Base-by-base conservation (phyloP, 2,888 invertebrate genomes). In the Nasonia oneida region DNA sequence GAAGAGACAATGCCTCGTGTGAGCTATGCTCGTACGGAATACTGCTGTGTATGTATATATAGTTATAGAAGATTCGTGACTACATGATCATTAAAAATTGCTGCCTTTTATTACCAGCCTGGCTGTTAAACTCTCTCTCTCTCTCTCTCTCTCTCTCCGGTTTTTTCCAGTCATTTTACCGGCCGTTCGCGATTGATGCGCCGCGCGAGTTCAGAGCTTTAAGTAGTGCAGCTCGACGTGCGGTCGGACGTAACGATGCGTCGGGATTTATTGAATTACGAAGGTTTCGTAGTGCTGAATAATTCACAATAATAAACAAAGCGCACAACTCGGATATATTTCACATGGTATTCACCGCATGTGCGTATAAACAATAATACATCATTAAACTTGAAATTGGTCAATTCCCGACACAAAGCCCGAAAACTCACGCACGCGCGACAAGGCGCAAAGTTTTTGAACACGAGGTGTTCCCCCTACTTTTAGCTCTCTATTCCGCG, bases 1-100 rank as follows among this genome's bases (percentile, higher is more conserved):
- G 78, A 83, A 61, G 47, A 47, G 47, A 78, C 61, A 77, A 83
- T 73, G 53, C 61, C 37, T 57, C 33, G 67, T 3, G 33, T 33
- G 29, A 18, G 14, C 4, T 33, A 71, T 37, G 33, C 50, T 15
- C n/a, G 8, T n/a, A 1, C 29, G 29, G 29, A 29, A 29, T 61
- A 4, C 50, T 29, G 50, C 37, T 37, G 37, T 18, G 74, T 42
- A 76, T n/a, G 10, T 42, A 33, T 39, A 57, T 15, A 57, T 15
- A 57, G n/a, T 5, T 18, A 37, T 37, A n/a, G 57, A n/a, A 18
- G 57, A n/a, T 57, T 5, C 6, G 57, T n/a, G 57, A 29, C 23
- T 64, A 64, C 29, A 67, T 33, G 33, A 67, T 67, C 67, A 29
- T 67, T 67, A 67, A 67, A 67, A 67, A 67, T 23, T 64, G 23